These are phyloP conservation scores for Mactromeris polynyma DNA, from an alignment of 2,888 invertebrate genomes.

Conservation along the genomic window DNA sequence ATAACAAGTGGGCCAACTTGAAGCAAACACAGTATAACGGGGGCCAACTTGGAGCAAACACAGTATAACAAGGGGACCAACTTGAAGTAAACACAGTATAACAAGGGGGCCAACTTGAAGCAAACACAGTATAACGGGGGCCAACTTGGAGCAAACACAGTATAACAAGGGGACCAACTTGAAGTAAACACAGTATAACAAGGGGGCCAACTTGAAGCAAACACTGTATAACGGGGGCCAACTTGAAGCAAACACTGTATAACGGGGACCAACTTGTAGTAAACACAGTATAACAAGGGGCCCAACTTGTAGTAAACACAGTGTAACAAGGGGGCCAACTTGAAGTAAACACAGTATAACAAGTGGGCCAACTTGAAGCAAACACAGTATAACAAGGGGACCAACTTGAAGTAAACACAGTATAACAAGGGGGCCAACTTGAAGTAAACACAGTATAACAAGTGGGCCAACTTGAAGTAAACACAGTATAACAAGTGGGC, in stretches of 20 bases:
- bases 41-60: background rate
- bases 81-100: background rate
- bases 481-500: background rate
- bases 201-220: background rate
- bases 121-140: background rate
- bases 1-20: background rate
- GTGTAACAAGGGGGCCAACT: background rate
- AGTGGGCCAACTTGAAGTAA: background rate
- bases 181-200: background rate
- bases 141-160: background rate
- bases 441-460: background rate
- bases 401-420: background rate
- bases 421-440: background rate
- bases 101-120: background rate
- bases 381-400: background rate
- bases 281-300: background rate
- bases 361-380: background rate
- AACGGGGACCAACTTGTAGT: background rate
- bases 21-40: background rate
- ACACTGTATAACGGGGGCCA: background rate
- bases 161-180: background rate
- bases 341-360: background rate
- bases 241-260: background rate
- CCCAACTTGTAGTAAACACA: background rate
- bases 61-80: background rate